phyloP scores from a whole-genome alignment of 2,797 vertebrate genomes.

The Calcarius lapponicus region DNA sequence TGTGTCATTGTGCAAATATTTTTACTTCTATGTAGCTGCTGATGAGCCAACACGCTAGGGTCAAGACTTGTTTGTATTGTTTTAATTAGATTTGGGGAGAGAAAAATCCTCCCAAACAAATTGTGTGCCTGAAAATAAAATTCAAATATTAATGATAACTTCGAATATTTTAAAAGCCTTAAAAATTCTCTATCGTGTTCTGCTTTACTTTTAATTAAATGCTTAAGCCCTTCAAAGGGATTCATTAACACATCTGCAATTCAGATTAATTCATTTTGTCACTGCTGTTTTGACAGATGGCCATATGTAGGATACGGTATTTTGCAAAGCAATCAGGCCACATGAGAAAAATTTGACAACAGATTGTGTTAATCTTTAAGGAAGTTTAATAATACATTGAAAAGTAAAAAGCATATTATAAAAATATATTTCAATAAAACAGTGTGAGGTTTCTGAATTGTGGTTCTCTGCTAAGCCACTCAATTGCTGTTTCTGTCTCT shows the following conservation, averaged over 20 bases:
- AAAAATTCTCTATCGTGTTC: constrained; percentile 50
- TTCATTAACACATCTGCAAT: constrained; percentile 74
- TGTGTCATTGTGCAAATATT: constrained; percentile 23
- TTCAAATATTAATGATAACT: constrained; percentile 55
- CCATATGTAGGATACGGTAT: constrained; percentile 52
- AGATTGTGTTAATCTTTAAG: constrained; percentile 52
- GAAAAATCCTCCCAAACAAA: constrained; percentile 28
- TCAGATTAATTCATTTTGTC: constrained; percentile 70
- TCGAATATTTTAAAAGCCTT: constrained; percentile 66
- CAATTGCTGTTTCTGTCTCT: not conserved
- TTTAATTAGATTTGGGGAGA: constrained; percentile 37
- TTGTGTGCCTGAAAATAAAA: constrained; percentile 51
- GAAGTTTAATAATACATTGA: constrained; percentile 54
- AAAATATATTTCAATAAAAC: constrained; percentile 39
- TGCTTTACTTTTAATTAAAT: constrained; percentile 76
- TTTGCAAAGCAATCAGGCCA: constrained; percentile 56
- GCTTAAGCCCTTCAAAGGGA: constrained; percentile 70
- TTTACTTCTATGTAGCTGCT: constrained; percentile 2
- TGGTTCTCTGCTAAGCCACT: not conserved
- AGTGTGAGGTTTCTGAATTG: not conserved
- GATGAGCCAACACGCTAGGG: not conserved
- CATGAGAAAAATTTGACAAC: constrained; percentile 62
- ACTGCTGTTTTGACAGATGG: constrained; percentile 73
- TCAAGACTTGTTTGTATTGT: constrained; percentile 45
- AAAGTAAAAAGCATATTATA: constrained; percentile 33